A percentile compares a stretch with the other conserved stretches of the same genome.
These are phyloP conservation scores for Achatina immaculata DNA, from an alignment of 1,140 invertebrate species.

Conservation along the genomic window DNA sequence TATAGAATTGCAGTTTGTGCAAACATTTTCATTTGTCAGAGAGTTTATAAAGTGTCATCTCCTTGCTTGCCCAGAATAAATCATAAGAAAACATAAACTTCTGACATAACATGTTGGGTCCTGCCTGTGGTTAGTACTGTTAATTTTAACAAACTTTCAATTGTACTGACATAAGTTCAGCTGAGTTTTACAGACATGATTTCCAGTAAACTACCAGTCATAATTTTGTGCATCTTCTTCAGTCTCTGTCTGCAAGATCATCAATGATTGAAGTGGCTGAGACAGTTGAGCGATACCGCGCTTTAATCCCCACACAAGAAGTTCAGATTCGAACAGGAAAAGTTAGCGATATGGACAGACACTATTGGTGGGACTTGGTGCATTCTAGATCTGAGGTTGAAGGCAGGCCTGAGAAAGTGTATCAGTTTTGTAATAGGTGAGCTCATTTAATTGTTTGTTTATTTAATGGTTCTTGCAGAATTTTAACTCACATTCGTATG, in stretches of 20 bases:
- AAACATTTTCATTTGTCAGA: too few relatives aligned
- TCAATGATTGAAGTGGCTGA: slow-evolving; percentile 46
- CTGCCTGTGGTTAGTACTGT: too few relatives aligned
- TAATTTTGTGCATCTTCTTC: too few relatives aligned
- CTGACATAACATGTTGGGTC: too few relatives aligned
- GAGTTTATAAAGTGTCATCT: too few relatives aligned
- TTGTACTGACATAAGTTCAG: too few relatives aligned
- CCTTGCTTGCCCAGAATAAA: too few relatives aligned
- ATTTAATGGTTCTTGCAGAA: background rate
- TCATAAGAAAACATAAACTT: too few relatives aligned
- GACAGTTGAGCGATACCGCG: slow-evolving; percentile 58
- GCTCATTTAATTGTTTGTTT: background rate
- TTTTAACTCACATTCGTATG: background rate
- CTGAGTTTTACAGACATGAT: too few relatives aligned
- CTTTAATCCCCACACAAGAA: slow-evolving; percentile 93
- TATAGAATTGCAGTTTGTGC: too few relatives aligned
- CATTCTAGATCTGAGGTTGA: slow-evolving; percentile 93
- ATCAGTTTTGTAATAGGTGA: slow-evolving; percentile 94
- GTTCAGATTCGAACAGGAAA: slow-evolving; percentile 88
- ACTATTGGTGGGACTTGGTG: slow-evolving; percentile 97
- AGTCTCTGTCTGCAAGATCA: slow-evolving; percentile 38
- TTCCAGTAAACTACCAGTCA: too few relatives aligned
- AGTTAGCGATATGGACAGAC: slow-evolving; percentile 92
- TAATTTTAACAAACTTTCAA: too few relatives aligned
- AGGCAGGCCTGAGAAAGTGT: slow-evolving; percentile 94